Evolutionary conservation across 2,888 invertebrate genomes (phyloP).

Genomic region (Cetonia aurata): DNA sequence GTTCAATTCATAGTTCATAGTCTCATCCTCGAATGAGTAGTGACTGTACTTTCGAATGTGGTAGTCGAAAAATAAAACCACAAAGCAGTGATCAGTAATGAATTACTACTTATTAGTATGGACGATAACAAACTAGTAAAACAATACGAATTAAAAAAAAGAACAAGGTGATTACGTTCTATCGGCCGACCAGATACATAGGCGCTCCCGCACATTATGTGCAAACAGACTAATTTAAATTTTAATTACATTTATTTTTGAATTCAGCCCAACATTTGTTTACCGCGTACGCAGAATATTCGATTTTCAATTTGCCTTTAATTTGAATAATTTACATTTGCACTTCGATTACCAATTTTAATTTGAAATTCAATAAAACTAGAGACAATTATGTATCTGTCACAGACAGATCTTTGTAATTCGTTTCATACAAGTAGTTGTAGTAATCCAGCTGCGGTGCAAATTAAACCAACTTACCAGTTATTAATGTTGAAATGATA

Average conservation of each 20-base stretch:
- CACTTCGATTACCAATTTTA: conserved; percentile 41
- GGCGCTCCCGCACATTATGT: neutral
- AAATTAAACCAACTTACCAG: no score
- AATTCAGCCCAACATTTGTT: conserved; percentile 36
- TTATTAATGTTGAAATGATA: no score
- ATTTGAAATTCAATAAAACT: conserved; percentile 40
- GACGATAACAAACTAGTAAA: no score
- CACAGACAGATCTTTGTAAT: conserved; percentile 30
- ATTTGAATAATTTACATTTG: conserved; percentile 50
- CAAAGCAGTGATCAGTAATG: no score
- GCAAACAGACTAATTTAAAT: conserved; percentile 36
- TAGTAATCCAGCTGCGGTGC: no score
- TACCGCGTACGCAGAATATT: conserved; percentile 41
- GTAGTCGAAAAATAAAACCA: no score
- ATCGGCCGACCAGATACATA: neutral
- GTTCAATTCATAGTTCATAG: no score
- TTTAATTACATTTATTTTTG: conserved; percentile 40
- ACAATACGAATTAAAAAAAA: no score
- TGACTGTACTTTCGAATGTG: no score
- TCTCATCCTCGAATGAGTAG: no score
- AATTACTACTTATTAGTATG: no score
- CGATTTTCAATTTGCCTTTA: conserved; percentile 51
- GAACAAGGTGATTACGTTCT: no score
- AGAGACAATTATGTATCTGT: conserved; percentile 37
- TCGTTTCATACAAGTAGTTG: neutral